Conservation (phyloP, 2,888 invertebrate genomes). For the Drosophila sordidula region DNA sequence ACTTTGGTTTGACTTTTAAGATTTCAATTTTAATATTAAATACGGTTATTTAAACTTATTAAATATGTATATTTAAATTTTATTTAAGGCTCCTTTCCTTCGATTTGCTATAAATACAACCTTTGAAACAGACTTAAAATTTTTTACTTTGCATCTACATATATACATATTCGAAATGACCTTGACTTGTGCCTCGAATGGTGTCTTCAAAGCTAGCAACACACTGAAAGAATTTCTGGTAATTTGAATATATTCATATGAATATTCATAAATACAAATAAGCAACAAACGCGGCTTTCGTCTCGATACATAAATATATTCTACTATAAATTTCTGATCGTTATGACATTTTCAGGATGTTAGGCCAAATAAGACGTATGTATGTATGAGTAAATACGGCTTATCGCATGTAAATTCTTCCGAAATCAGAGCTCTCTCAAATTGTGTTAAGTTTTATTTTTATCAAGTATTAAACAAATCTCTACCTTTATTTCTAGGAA, state of each 20-base stretch:
- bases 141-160: background rate
- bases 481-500: background rate
- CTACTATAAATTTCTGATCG: background rate
- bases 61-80: background rate
- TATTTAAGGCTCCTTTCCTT: background rate
- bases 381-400: background rate
- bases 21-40: background rate
- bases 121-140: background rate
- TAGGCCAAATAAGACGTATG: background rate
- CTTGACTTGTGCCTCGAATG: slow-evolving; percentile 5
- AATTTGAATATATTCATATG: background rate
- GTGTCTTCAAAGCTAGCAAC: background rate
- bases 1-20: background rate
- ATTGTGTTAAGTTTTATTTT: background rate
- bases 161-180: background rate
- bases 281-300: too few species aligned
- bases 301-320: background rate
- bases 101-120: background rate
- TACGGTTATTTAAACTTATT: background rate
- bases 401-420: too few species aligned
- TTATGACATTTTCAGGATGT: too few species aligned
- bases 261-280: background rate
- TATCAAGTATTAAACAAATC: too few species aligned
- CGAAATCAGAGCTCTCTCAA: background rate
- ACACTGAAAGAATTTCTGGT: background rate